A percentile compares a stretch with the other conserved stretches of the same genome.
Conservation (phyloP, 2,113 vertebrate species). For the Cnemophilus loriae region DNA sequence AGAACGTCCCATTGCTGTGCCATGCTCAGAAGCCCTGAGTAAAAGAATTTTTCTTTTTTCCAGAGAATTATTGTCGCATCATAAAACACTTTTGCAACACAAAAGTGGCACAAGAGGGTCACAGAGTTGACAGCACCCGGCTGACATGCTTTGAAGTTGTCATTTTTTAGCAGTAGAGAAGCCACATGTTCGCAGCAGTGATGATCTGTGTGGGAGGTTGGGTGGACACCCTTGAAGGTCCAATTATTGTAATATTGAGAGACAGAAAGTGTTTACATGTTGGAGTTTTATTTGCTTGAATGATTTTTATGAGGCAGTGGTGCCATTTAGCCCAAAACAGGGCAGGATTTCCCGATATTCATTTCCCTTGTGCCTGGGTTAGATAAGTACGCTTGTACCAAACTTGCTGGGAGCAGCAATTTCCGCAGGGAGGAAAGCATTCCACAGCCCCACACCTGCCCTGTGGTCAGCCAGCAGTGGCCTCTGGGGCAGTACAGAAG, state of each 20-base stretch:
- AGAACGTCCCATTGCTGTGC: background rate
- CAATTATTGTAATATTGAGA: background rate
- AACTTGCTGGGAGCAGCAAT: background rate
- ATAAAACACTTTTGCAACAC: background rate
- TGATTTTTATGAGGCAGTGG: background rate
- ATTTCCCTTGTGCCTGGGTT: background rate
- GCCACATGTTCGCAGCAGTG: background rate
- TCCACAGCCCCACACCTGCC: background rate
- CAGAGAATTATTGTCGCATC: background rate
- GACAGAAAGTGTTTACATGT: background rate
- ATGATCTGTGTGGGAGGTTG: background rate
- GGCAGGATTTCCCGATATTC: background rate
- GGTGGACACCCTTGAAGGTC: background rate
- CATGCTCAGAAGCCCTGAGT: background rate
- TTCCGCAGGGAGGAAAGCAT: background rate
- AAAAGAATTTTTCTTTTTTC: background rate
- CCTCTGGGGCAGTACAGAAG: background rate
- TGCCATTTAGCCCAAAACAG: background rate
- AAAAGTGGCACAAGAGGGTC: background rate
- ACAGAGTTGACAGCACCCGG: background rate
- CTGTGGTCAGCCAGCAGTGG: background rate
- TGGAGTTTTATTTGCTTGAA: background rate
- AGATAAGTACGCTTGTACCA: background rate
- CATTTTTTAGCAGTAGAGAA: background rate
- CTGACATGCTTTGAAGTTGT: background rate